These are phyloP conservation scores for Callitettix versicolor DNA, from an alignment of 1,140 invertebrate species.

Conservation along the genomic window DNA sequence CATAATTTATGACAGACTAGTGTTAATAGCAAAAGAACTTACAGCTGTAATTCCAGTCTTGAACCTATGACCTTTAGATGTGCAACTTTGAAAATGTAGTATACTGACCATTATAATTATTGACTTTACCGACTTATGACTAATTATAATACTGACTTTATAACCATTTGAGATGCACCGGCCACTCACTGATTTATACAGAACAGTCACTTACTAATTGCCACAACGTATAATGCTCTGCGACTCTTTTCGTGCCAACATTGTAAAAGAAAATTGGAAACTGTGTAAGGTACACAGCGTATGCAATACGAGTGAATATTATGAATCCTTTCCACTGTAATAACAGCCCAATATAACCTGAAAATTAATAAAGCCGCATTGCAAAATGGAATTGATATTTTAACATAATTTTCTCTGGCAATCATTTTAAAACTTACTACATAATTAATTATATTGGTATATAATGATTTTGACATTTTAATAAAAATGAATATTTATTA, in stretches of 20 bases:
- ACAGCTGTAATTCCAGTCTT: no score
- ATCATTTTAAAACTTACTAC: neutral
- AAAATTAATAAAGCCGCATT: slow-evolving; percentile 18
- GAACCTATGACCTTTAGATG: no score
- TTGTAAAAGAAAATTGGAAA: slow-evolving; percentile 54
- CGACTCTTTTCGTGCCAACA: slow-evolving; percentile 41
- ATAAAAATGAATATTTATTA: neutral
- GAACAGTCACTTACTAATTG: slow-evolving; percentile 36
- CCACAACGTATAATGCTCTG: slow-evolving; percentile 40
- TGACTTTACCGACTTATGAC: no score
- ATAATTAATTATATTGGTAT: neutral
- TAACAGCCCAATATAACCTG: slow-evolving; percentile 50
- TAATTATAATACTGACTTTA: no score
- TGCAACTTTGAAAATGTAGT: no score
- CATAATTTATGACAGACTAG: no score
- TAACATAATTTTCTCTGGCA: neutral
- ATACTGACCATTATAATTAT: no score
- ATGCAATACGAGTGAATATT: slow-evolving; percentile 58
- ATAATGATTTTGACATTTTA: neutral
- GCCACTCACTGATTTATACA: no score
- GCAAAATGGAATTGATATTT: neutral
- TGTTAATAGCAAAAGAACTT: no score
- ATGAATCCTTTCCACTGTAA: slow-evolving; percentile 50
- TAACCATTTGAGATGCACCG: no score
- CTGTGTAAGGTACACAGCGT: slow-evolving; percentile 63